Conservation (phyloP, 2,113 vertebrate genomes). For the Galemys pyrenaicus region DNA sequence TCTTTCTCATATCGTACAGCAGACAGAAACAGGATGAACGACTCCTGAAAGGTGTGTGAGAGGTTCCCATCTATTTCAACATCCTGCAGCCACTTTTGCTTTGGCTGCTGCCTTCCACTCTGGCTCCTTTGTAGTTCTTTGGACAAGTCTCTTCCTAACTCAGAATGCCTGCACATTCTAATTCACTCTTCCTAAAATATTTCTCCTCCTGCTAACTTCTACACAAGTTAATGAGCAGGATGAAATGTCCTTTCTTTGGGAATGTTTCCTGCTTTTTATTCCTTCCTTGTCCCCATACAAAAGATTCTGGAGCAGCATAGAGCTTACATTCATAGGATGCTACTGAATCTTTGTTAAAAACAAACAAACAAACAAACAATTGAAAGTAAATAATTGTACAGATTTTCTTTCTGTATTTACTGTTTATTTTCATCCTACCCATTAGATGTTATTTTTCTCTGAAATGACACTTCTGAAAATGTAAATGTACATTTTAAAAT, state of each 20-base stretch:
- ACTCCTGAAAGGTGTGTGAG: fast-evolving
- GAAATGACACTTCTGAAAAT: conserved; percentile 2
- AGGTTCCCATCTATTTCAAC: background rate
- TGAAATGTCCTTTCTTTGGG: background rate
- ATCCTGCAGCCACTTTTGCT: background rate
- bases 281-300: background rate
- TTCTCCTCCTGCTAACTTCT: background rate
- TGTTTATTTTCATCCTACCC: conserved; percentile 8
- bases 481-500: background rate
- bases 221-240: background rate
- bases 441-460: background rate
- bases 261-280: background rate
- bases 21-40: background rate
- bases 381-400: background rate
- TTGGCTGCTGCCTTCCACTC: background rate
- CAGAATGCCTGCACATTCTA: background rate
- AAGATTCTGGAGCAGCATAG: background rate
- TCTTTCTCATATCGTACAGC: background rate
- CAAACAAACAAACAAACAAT: background rate
- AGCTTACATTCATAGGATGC: background rate
- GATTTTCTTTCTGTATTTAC: background rate
- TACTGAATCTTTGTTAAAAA: background rate
- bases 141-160: background rate
- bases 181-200: background rate
- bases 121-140: background rate